Conservation (phyloP, 2,113 vertebrate species). For the Emydocephalus ijimae region DNA sequence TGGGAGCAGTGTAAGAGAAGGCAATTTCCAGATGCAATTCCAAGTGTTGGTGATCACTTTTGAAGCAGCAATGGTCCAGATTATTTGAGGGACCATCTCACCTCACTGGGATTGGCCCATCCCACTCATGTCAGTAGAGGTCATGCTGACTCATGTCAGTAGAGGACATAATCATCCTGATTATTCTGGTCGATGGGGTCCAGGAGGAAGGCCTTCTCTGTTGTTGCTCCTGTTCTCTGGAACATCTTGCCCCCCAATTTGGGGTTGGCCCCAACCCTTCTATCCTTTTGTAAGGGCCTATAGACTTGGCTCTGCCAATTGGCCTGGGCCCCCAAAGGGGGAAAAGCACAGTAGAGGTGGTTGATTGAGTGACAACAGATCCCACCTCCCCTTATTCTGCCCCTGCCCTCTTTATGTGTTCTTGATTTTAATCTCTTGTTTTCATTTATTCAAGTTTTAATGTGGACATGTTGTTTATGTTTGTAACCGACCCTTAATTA, state of each 20-base stretch:
- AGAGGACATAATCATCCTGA: not conserved
- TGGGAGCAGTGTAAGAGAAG: not conserved
- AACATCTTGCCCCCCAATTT: not conserved
- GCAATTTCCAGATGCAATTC: not conserved
- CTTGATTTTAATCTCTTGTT: not conserved
- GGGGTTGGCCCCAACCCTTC: not conserved
- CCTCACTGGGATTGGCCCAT: not conserved
- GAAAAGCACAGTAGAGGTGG: too few relatives aligned
- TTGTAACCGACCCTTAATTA: not conserved
- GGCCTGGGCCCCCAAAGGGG: not conserved
- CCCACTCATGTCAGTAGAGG: not conserved
- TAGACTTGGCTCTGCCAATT: not conserved
- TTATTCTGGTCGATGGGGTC: not conserved
- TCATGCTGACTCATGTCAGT: fast-evolving
- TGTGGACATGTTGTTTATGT: not conserved
- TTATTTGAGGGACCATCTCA: not conserved
- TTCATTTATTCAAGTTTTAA: not conserved
- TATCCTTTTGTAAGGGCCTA: not conserved
- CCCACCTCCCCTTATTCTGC: not conserved
- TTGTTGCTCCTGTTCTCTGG: not conserved
- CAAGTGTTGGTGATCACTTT: not conserved
- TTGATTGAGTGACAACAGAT: not conserved
- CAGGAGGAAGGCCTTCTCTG: not conserved
- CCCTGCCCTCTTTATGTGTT: not conserved
- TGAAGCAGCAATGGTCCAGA: not conserved